Percentiles rank a stretch among this genome's conserved stretches.
Evolutionary conservation across 2,113 vertebrate genomes (phyloP).

Genomic region (Tichodroma muraria): DNA sequence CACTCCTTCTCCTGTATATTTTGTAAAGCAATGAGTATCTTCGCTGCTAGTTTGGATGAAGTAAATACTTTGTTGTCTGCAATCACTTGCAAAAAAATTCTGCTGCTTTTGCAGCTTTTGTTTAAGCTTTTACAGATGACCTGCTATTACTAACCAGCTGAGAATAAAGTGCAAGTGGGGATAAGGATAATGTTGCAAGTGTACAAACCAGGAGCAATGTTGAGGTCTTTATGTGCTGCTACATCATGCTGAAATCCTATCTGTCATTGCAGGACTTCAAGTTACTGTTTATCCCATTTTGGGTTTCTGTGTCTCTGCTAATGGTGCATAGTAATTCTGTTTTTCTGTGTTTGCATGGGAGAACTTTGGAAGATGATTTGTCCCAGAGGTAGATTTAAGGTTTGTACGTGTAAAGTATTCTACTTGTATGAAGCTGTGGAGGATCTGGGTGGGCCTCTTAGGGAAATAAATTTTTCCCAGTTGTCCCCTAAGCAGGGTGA

Average conservation of each 20-base stretch:
- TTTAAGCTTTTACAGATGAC: background rate
- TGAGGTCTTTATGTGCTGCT: background rate
- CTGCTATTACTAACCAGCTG: background rate
- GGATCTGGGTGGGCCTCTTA: background rate
- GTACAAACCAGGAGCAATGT: fast-evolving
- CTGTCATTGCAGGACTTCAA: background rate
- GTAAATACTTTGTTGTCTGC: background rate
- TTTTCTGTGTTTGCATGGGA: background rate
- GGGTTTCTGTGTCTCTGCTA: background rate
- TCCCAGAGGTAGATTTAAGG: background rate
- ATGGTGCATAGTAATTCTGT: background rate
- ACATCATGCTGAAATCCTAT: background rate
- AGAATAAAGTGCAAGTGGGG: background rate
- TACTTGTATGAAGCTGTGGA: background rate
- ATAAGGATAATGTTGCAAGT: background rate
- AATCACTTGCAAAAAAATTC: background rate
- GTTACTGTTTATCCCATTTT: background rate
- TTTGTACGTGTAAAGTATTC: background rate
- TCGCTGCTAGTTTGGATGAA: background rate
- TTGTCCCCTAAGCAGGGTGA: background rate
- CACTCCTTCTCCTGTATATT: fast-evolving
- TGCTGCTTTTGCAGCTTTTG: background rate
- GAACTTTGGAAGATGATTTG: background rate
- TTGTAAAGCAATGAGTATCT: background rate
- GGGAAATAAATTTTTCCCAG: background rate